Percentiles rank a stretch among this genome's conserved stretches.
These are phyloP conservation scores for Thymelicus lineola DNA, from an alignment of 2,888 invertebrate species.

Conservation along the genomic window DNA sequence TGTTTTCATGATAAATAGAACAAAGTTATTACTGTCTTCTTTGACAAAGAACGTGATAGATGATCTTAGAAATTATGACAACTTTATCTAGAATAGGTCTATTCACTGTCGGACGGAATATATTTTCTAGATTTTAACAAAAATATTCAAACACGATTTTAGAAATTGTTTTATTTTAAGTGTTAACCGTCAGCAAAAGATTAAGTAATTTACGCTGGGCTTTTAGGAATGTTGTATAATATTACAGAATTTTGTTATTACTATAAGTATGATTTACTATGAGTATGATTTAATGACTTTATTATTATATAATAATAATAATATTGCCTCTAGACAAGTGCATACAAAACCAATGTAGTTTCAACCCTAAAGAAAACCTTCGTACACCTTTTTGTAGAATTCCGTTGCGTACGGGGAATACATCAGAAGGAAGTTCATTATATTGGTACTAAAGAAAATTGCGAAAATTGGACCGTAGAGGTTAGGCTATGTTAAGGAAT, in stretches of 20 bases:
- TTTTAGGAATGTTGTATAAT: too few species aligned
- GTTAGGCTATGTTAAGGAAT: not conserved
- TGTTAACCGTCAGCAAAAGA: too few species aligned
- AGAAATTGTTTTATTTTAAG: too few species aligned
- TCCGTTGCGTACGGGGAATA: not conserved
- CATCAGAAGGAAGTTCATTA: not conserved
- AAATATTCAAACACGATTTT: not conserved
- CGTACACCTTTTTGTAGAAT: too few species aligned
- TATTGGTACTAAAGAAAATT: not conserved
- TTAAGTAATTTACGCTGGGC: too few species aligned
- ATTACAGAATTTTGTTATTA: too few species aligned
- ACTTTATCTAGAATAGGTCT: constrained; percentile 8
- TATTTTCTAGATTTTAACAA: not conserved
- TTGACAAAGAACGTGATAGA: constrained; percentile 10
- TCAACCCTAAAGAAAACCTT: too few species aligned
- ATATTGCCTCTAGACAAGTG: too few species aligned
- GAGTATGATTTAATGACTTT: too few species aligned
- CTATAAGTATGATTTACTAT: too few species aligned
- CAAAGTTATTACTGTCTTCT: constrained; percentile 9
- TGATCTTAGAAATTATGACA: constrained; percentile 5
- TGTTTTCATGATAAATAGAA: constrained; percentile 12
- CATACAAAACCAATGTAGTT: too few species aligned
- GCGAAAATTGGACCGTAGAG: not conserved
- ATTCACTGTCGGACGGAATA: not conserved
- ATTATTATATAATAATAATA: too few species aligned